Percentiles rank a stretch among this genome's conserved stretches.
phyloP scores from a whole-genome alignment of 2,888 invertebrate species.

The Athripsodes cinereus region DNA sequence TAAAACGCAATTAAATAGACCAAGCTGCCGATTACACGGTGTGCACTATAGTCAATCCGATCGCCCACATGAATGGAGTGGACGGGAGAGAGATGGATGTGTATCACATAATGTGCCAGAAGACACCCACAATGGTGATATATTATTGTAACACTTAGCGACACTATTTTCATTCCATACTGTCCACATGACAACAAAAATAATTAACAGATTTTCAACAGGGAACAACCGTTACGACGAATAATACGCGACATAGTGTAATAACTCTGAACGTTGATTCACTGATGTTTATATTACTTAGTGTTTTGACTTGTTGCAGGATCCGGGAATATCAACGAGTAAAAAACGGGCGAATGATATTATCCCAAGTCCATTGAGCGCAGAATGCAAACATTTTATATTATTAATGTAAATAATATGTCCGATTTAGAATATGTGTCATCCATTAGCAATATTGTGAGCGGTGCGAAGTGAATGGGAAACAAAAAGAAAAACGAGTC shows the following conservation, averaged over 20 bases:
- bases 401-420: too few species aligned
- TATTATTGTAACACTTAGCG: not conserved
- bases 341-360: too few species aligned
- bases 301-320: not conserved
- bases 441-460: too few species aligned
- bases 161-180: conserved; percentile 4
- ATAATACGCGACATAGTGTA: not conserved
- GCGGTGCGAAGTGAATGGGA: too few species aligned
- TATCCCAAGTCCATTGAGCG: too few species aligned
- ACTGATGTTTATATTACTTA: not conserved
- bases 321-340: not conserved
- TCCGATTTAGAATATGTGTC: too few species aligned
- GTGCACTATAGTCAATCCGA: conserved; percentile 3
- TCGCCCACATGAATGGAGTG: conserved; percentile 10
- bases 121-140: conserved; percentile 1
- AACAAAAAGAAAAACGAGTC: too few species aligned
- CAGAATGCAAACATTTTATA: too few species aligned
- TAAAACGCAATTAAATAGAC: conserved; percentile 27
- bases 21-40: conserved; percentile 3
- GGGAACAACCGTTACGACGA: not conserved
- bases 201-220: not conserved
- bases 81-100: conserved; percentile 3
- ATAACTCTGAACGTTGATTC: not conserved
- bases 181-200: not conserved
- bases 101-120: not conserved